Conservation (phyloP, 2,888 invertebrate genomes). For the Luperina nickerlii region DNA sequence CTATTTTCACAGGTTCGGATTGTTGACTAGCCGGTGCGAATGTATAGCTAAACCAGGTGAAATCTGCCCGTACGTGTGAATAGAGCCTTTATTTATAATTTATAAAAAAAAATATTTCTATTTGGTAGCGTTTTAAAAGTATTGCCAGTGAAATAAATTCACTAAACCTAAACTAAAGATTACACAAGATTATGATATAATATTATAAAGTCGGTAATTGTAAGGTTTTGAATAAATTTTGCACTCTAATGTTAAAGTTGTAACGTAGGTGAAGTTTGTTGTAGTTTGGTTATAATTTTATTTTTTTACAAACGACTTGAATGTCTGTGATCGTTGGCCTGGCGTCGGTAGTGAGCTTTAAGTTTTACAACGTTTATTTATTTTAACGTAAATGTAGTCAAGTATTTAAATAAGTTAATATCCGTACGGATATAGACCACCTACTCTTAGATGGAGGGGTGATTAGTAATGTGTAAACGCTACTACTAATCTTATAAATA, state of each 20-base stretch:
- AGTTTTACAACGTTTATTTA: slow-evolving; percentile 54
- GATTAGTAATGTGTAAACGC: slow-evolving; percentile 40
- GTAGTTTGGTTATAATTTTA: slow-evolving; percentile 78
- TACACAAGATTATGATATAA: slow-evolving; percentile 50
- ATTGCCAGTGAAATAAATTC: slow-evolving; percentile 38
- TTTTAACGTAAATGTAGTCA: slow-evolving; percentile 45
- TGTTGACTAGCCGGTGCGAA: neutral
- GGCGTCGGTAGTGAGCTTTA: slow-evolving; percentile 62
- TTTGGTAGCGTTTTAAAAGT: slow-evolving; percentile 46
- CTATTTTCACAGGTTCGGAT: neutral
- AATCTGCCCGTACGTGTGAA: neutral
- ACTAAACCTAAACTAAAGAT: slow-evolving; percentile 47
- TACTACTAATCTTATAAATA: slow-evolving; percentile 43
- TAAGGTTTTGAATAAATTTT: slow-evolving; percentile 75
- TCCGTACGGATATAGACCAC: slow-evolving; percentile 6
- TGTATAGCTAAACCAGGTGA: neutral
- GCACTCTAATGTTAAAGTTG: slow-evolving; percentile 77
- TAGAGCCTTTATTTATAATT: slow-evolving; percentile 14
- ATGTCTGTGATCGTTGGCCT: slow-evolving; percentile 74
- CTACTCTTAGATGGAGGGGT: slow-evolving; percentile 4
- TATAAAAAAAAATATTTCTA: slow-evolving; percentile 5
- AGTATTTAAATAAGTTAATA: slow-evolving; percentile 36
- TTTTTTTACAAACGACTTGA: slow-evolving; percentile 74
- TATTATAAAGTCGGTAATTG: slow-evolving; percentile 44
- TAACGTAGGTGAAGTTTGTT: slow-evolving; percentile 72